Evolutionary conservation across 2,113 vertebrate genomes (phyloP), one percentile per base, ranked within the genome.

Genomic region (Dipodomys ordii): DNA sequence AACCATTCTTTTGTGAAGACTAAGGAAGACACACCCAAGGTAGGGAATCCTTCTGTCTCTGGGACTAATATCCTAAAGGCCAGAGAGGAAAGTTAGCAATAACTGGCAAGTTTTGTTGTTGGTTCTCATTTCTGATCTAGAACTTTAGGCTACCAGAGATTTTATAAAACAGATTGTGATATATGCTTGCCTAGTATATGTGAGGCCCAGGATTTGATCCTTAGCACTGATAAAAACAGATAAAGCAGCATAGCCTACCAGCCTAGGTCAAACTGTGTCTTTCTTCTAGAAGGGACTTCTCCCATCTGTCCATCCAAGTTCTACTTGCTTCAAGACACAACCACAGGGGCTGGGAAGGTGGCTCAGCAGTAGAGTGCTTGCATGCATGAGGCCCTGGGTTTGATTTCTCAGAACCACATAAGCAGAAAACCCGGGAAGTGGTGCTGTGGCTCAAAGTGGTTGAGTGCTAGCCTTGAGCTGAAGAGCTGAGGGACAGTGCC

Each of bases 281-380:
- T 83, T 23, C 78, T 85, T 53, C 88, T 83, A 82, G 72, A 95
- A 87, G 19, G 67, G 18, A 73, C 27, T 88, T 83, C 71, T 88
- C 32, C 32, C 32, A 7, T 44, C 53, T 88, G 39, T 68, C 68
- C 30, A 83, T 1, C 57, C 22, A 73, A 60, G 74, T 83, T 39
- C 72, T 77, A 39, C 81, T 35, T 86, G 91, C 22, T 80, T 92
- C 53, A 13, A n/a, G 46, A 23, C 64, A 68, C 16, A 83, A 69
- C n/a, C 39, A 39, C 39, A 39, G 39, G 39, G 39, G 39, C 39
- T 39, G 39, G 39, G 39, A 39, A 39, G 39, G 39, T 39, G 39
- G 39, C 39, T 39, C 39, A 39, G 5, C 39, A 39, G 39, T 39
- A 39, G 39, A 39, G 39, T 39, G 39, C 39, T 39, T 39, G 39